Conservation (phyloP, 2,113 vertebrate genomes). For the Numida meleagris region DNA sequence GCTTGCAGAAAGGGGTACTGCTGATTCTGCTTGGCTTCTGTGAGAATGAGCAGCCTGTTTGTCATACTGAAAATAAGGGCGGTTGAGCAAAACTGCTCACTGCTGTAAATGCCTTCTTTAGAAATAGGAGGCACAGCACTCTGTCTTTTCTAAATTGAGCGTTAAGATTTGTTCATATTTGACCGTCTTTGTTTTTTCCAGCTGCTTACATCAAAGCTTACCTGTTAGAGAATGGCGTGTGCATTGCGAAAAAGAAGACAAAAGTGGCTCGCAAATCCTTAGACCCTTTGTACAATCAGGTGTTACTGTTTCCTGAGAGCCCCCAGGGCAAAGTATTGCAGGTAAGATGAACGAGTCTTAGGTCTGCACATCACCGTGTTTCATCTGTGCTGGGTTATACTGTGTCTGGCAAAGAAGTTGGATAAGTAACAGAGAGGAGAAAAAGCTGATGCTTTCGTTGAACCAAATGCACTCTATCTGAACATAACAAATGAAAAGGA, state of each 20-base stretch:
- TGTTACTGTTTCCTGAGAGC: conserved; percentile 93
- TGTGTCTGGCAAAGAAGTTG: not conserved
- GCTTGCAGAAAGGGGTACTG: not conserved
- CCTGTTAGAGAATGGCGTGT: conserved; percentile 93
- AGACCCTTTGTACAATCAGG: conserved; percentile 98
- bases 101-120: not conserved
- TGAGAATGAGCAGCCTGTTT: not conserved
- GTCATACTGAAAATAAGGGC: not conserved
- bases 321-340: conserved; percentile 98
- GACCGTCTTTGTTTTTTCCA: conserved; percentile 63
- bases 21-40: not conserved
- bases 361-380: not conserved
- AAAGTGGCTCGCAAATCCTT: conserved; percentile 95
- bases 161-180: not conserved
- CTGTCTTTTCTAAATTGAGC: not conserved
- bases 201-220: conserved; percentile 99
- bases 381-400: not conserved
- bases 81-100: not conserved
- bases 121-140: not conserved
- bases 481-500: not conserved
- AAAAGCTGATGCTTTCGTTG: not conserved
- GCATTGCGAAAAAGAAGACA: conserved; percentile 98
- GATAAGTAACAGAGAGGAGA: not conserved
- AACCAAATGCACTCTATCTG: not conserved
- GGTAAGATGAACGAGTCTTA: conserved; percentile 77